These are phyloP conservation scores for Neotoxoptera formosana DNA, from an alignment of 1,140 invertebrate genomes.

Conservation along the genomic window DNA sequence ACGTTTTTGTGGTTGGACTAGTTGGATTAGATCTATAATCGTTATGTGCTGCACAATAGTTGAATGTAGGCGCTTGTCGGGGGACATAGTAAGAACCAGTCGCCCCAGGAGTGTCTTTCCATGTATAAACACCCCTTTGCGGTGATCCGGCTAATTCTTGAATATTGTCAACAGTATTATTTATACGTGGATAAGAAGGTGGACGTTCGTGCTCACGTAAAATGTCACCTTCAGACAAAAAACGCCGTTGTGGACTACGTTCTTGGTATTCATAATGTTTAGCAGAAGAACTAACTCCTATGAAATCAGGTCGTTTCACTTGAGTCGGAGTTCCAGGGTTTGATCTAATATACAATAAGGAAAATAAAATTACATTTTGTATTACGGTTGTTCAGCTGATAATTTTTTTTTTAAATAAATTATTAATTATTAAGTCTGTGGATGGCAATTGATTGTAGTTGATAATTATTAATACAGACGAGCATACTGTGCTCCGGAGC, in stretches of 20 bases:
- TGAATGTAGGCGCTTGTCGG: slow-evolving; percentile 61
- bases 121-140: slow-evolving; percentile 82
- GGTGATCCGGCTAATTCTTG: slow-evolving; percentile 84
- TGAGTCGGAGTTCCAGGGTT: slow-evolving; percentile 89
- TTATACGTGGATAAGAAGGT: slow-evolving; percentile 66
- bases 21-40: slow-evolving; percentile 78
- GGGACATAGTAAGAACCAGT: slow-evolving; percentile 64
- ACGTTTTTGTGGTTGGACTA: slow-evolving; percentile 74
- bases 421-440: too few species aligned
- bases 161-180: slow-evolving; percentile 70
- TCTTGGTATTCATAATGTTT: slow-evolving; percentile 67
- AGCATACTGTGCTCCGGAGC: too few species aligned
- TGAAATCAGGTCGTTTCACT: slow-evolving; percentile 83
- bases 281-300: slow-evolving; percentile 70
- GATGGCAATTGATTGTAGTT: too few species aligned
- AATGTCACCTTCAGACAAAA: slow-evolving; percentile 85
- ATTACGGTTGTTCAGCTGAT: too few species aligned
- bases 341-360: slow-evolving; percentile 70
- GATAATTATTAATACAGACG: too few species aligned
- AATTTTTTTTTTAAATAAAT: too few species aligned
- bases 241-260: slow-evolving; percentile 80
- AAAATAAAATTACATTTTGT: not conserved
- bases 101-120: slow-evolving; percentile 77
- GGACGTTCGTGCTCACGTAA: slow-evolving; percentile 71
- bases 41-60: slow-evolving; percentile 63